Conservation (phyloP, 1,140 invertebrate species). For the Pseudomyrmex concolor region DNA sequence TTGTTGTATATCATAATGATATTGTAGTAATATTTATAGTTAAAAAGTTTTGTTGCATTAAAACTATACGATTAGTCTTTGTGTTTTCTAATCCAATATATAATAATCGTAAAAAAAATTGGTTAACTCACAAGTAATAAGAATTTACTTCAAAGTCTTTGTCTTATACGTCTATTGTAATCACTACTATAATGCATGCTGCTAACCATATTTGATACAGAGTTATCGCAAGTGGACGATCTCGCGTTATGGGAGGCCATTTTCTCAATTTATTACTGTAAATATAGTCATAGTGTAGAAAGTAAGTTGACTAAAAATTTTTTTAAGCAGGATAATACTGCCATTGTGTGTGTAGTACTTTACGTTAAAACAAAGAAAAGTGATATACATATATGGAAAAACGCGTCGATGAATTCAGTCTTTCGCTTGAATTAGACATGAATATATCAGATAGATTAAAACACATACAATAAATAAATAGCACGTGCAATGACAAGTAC, state of each 20-base stretch:
- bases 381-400: conserved; percentile 60
- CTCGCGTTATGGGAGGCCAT: conserved; percentile 77
- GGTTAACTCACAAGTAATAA: neutral
- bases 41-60: conserved; percentile 19
- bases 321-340: conserved; percentile 82
- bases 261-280: conserved; percentile 78
- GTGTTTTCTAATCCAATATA: neutral
- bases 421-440: conserved; percentile 59
- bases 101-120: conserved; percentile 27
- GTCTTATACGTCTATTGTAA: conserved; percentile 29
- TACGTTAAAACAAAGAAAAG: conserved; percentile 72
- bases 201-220: conserved; percentile 3
- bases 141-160: conserved; percentile 3
- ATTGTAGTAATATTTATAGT: conserved; percentile 24
- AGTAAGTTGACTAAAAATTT: conserved; percentile 74
- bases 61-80: conserved; percentile 5
- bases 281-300: conserved; percentile 78
- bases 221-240: conserved; percentile 75
- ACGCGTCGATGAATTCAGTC: conserved; percentile 62
- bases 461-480: conserved; percentile 42
- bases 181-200: conserved; percentile 24
- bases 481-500: conserved; percentile 43
- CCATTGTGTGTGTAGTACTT: conserved; percentile 80
- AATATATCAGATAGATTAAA: conserved; percentile 29
- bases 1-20: conserved; percentile 2